These are phyloP conservation scores for Sylvicapra grimmia DNA, from an alignment of 2,113 vertebrate species.

Conservation along the genomic window DNA sequence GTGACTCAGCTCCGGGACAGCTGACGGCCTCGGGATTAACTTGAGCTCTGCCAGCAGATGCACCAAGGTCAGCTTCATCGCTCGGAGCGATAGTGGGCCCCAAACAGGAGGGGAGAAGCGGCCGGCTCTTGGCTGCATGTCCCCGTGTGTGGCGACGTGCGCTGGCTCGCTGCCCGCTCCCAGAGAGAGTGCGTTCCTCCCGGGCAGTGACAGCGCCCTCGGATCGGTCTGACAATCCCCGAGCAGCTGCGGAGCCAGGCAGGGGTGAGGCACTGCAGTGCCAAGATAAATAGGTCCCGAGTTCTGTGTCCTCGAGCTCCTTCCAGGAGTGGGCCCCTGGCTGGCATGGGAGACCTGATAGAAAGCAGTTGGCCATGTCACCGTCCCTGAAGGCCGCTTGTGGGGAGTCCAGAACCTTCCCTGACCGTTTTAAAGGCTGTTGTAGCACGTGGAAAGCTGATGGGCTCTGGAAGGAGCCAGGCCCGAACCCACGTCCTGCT, in stretches of 20 bases:
- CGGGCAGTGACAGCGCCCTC: rapidly evolving
- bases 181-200: rapidly evolving
- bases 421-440: rapidly evolving
- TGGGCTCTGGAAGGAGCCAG: background rate
- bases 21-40: background rate
- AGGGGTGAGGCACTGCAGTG: rapidly evolving
- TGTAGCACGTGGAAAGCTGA: rapidly evolving
- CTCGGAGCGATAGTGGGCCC: background rate
- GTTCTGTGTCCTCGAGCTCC: rapidly evolving
- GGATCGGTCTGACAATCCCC: rapidly evolving
- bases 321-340: background rate
- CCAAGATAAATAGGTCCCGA: background rate
- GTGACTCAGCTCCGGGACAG: background rate
- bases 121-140: background rate
- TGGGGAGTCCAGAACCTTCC: background rate
- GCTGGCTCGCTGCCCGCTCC: background rate
- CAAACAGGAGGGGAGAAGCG: rapidly evolving
- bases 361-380: rapidly evolving
- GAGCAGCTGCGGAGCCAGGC: background rate
- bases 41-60: rapidly evolving
- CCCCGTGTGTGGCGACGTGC: rapidly evolving
- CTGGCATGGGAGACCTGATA: too few relatives aligned
- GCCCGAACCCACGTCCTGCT: background rate
- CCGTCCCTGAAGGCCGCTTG: background rate
- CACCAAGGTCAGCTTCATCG: background rate